Evolutionary conservation across 2,113 vertebrate species (phyloP).

Genomic region (Solea senegalensis): DNA sequence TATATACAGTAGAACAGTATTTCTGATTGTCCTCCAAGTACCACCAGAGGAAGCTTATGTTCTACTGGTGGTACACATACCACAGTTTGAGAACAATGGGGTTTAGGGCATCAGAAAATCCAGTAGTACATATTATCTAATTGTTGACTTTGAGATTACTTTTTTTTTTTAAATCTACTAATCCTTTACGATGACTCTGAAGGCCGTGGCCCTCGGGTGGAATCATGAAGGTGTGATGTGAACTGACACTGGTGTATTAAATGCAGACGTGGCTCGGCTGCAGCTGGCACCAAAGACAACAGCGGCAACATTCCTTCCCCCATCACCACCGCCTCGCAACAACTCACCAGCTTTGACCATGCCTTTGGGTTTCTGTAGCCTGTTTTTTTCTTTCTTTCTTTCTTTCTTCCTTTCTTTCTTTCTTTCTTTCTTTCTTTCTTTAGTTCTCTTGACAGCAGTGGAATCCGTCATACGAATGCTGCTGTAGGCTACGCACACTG

Average conservation of each 20-base stretch:
- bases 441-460: constrained; percentile 4
- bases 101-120: no score
- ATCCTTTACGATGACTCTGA: neutral
- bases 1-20: no score
- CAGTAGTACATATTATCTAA: no score
- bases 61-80: no score
- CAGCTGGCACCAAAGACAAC: constrained; percentile 35
- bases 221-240: constrained; percentile 38
- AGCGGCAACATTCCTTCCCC: constrained; percentile 13
- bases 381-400: constrained; percentile 8
- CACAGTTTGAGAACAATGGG: no score
- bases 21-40: no score
- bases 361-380: constrained; percentile 24
- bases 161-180: no score
- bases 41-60: no score
- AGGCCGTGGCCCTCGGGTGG: neutral
- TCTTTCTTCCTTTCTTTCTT: neutral
- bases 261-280: constrained; percentile 35
- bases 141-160: no score
- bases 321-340: neutral
- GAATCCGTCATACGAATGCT: constrained; percentile 26
- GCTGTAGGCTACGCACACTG: neutral
- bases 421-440: neutral
- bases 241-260: constrained; percentile 54
- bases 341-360: constrained; percentile 31